phyloP scores from a whole-genome alignment of 2,888 invertebrate species.

The Drosophila engyochracea region DNA sequence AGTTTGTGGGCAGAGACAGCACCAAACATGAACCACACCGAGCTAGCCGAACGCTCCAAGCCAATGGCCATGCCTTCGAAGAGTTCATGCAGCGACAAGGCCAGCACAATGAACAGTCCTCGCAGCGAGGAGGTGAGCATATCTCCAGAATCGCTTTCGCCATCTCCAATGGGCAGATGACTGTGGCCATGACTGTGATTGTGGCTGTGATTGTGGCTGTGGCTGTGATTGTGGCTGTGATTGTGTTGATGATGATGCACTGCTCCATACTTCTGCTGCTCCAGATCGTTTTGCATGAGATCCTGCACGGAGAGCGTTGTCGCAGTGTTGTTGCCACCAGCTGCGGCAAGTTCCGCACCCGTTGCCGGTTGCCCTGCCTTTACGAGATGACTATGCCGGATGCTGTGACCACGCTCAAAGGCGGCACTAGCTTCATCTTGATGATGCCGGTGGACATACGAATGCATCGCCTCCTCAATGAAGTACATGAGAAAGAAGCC shows the following conservation, averaged over 20 bases:
- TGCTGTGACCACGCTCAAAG: conserved; percentile 84
- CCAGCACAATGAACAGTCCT: conserved; percentile 91
- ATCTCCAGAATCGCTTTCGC: conserved; percentile 81
- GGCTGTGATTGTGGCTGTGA: conserved; percentile 39
- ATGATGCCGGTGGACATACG: conserved; percentile 88
- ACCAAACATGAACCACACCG: conserved; percentile 92
- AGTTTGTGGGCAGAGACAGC: conserved; percentile 94
- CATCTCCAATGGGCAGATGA: conserved; percentile 72
- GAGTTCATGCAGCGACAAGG: conserved; percentile 93
- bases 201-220: conserved; percentile 41
- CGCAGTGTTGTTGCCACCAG: conserved; percentile 31
- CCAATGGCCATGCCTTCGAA: conserved; percentile 95
- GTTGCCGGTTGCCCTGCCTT: conserved; percentile 35
- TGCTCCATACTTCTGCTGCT: conserved; percentile 67
- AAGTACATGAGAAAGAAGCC: conserved; percentile 93
- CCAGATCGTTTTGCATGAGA: conserved; percentile 72
- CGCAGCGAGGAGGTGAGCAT: conserved; percentile 86
- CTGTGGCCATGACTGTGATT: conserved; percentile 60
- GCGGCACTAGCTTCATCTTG: conserved; percentile 73
- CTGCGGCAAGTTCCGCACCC: conserved; percentile 10
- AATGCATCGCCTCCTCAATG: conserved; percentile 92
- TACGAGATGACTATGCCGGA: conserved; percentile 82
- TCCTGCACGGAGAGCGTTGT: conserved; percentile 72
- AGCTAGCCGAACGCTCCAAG: conserved; percentile 88
- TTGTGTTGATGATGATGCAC: conserved; percentile 58